Conservation (phyloP, 1,140 invertebrate species). For the Sitobion miscanthi region DNA sequence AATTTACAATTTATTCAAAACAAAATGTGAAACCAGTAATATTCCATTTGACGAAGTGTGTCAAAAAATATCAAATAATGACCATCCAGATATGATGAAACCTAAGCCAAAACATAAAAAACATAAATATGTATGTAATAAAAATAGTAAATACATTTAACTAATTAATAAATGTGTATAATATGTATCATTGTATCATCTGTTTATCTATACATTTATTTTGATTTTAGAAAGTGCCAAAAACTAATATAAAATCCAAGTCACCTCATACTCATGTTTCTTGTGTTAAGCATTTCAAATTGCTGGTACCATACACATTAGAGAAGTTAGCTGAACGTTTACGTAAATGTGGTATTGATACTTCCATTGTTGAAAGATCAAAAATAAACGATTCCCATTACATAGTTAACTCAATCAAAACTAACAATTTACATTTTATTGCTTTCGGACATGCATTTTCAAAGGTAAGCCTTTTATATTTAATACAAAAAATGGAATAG, state of each 20-base stretch:
- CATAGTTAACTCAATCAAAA: slow-evolving; percentile 65
- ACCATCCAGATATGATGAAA: slow-evolving; percentile 39
- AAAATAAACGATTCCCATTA: slow-evolving; percentile 63
- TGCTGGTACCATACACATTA: slow-evolving; percentile 69
- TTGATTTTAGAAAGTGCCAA: slow-evolving; percentile 33
- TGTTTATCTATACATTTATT: not conserved
- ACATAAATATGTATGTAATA: slow-evolving; percentile 33
- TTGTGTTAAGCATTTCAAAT: slow-evolving; percentile 60
- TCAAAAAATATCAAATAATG: slow-evolving; percentile 63
- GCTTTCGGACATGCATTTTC: slow-evolving; percentile 66
- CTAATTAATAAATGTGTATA: not conserved
- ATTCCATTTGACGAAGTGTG: slow-evolving; percentile 71
- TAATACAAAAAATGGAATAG: not conserved
- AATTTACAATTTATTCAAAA: slow-evolving; percentile 70
- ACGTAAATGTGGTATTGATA: slow-evolving; percentile 73
- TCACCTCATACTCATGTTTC: not conserved
- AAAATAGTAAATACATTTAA: not conserved
- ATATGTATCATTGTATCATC: not conserved
- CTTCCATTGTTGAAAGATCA: slow-evolving; percentile 65
- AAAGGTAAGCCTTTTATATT: slow-evolving; percentile 61
- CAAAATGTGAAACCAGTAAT: slow-evolving; percentile 64
- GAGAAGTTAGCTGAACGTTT: slow-evolving; percentile 68
- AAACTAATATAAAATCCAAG: slow-evolving; percentile 2
- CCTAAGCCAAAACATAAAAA: slow-evolving; percentile 52
- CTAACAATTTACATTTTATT: slow-evolving; percentile 68